These are phyloP conservation scores for Terrapene triunguis DNA, from an alignment of 2,113 vertebrate species.

Conservation along the genomic window DNA sequence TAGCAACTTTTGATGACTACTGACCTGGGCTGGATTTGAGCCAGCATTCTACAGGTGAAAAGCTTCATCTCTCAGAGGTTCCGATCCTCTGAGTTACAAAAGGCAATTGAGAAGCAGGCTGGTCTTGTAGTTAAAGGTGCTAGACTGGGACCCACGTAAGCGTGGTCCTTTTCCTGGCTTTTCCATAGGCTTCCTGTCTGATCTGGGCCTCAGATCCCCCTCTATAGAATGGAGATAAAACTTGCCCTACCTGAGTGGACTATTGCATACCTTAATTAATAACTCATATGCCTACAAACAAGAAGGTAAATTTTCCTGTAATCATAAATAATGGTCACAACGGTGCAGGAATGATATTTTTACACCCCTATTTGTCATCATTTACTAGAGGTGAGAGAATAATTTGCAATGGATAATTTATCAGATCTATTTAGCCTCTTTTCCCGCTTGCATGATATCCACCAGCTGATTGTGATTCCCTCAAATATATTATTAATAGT, in stretches of 20 bases:
- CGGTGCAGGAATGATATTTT: neutral
- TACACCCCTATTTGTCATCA: neutral
- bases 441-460: neutral
- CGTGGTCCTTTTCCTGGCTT: neutral
- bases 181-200: neutral
- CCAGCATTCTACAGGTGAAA: neutral
- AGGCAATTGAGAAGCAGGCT: neutral
- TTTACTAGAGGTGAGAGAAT: neutral
- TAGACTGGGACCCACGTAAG: neutral
- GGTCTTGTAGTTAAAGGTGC: neutral
- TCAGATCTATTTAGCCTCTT: neutral
- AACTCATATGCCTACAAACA: neutral
- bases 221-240: neutral
- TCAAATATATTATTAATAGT: neutral
- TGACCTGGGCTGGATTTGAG: neutral
- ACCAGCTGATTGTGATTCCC: rapidly evolving
- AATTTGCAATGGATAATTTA: rapidly evolving
- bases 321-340: neutral
- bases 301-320: neutral
- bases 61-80: neutral
- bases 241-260: rapidly evolving
- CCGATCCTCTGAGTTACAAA: rapidly evolving
- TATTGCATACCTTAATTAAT: neutral
- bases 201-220: neutral
- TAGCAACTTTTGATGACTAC: neutral